Evolutionary conservation across 2,888 invertebrate genomes (phyloP).

Genomic region (Microplitis deprimator): DNA sequence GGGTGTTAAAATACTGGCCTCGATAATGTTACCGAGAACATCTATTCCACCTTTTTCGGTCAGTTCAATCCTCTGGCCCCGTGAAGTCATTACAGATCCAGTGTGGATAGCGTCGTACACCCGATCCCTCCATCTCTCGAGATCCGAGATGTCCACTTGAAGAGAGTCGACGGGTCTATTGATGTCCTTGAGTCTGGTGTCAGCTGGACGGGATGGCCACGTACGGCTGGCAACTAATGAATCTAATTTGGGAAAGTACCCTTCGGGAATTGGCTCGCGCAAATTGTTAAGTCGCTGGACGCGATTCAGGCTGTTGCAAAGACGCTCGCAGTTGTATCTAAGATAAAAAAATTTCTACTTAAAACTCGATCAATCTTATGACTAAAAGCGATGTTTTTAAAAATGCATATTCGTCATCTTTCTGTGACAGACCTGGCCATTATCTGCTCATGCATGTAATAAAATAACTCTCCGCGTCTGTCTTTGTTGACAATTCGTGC

Average conservation of each 20-base stretch:
- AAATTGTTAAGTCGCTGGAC: slow-evolving; percentile 78
- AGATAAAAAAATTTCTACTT: background rate
- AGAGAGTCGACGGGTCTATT: slow-evolving; percentile 80
- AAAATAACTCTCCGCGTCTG: slow-evolving; percentile 84
- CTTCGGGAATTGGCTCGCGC: slow-evolving; percentile 81
- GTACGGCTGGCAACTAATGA: slow-evolving; percentile 82
- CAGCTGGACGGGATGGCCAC: slow-evolving; percentile 81
- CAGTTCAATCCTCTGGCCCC: slow-evolving; percentile 74
- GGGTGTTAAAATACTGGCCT: slow-evolving; percentile 78
- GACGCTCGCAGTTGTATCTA: slow-evolving; percentile 84
- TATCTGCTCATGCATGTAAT: slow-evolving; percentile 85
- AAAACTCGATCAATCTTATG: too few species aligned
- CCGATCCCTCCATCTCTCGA: slow-evolving; percentile 84
- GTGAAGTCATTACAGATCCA: slow-evolving; percentile 75
- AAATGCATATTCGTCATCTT: too few species aligned
- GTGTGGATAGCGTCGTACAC: slow-evolving; percentile 81
- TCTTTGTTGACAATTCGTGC: slow-evolving; percentile 81
- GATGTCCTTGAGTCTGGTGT: slow-evolving; percentile 75
- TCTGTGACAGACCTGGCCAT: slow-evolving; percentile 73
- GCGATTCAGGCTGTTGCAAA: slow-evolving; percentile 80
- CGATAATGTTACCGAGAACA: slow-evolving; percentile 84
- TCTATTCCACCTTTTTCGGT: slow-evolving; percentile 83
- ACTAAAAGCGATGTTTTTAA: too few species aligned
- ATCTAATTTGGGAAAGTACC: slow-evolving; percentile 89
- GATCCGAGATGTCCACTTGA: slow-evolving; percentile 78